Evolutionary conservation across 2,797 vertebrate genomes (phyloP).

Genomic region (Choloepus didactylus): DNA sequence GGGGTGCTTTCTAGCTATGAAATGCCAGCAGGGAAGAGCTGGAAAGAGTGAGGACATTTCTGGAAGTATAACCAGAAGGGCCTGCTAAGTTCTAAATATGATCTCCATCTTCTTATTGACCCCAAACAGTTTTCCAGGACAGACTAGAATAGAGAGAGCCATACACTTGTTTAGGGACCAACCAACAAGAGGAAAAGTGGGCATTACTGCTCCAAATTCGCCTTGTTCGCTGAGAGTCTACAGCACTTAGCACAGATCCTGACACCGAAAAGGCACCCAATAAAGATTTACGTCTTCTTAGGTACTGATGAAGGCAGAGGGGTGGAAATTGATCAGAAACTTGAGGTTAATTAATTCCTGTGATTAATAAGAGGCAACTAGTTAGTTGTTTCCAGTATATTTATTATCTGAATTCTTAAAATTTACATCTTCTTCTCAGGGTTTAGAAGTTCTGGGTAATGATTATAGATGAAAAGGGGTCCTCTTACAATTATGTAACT

Average conservation of each 20-base stretch:
- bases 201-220: rapidly evolving
- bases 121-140: not conserved
- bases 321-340: not conserved
- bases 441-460: not conserved
- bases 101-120: not conserved
- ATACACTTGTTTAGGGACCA: rapidly evolving
- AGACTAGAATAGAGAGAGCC: not conserved
- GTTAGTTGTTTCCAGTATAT: not conserved
- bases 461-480: not conserved
- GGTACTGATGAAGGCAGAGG: not conserved
- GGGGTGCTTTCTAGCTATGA: not conserved
- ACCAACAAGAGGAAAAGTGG: not conserved
- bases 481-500: not conserved
- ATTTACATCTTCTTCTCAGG: not conserved
- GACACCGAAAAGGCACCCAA: too few species aligned
- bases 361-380: not conserved
- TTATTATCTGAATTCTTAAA: not conserved
- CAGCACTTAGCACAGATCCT: not conserved
- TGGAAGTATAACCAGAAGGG: not conserved
- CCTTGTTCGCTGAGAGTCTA: not conserved
- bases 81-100: not conserved
- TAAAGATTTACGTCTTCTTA: not conserved
- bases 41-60: not conserved
- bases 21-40: not conserved
- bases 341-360: not conserved